Conservation (phyloP, 2,888 invertebrate species). For the Dilophus febrilis region DNA sequence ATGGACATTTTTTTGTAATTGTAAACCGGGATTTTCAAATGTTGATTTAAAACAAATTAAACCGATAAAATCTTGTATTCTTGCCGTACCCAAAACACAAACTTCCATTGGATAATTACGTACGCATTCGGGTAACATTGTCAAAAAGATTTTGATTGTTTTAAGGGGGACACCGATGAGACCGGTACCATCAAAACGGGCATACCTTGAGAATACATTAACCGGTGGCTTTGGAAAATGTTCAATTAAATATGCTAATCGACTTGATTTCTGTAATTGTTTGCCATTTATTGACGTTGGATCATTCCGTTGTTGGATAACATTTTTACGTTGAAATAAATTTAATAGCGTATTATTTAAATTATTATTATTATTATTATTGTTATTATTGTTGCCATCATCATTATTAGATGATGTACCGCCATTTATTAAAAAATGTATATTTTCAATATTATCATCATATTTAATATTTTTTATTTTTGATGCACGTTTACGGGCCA, state of each 20-base stretch:
- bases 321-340: no score
- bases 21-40: slow-evolving; percentile 43
- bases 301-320: no score
- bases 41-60: slow-evolving; percentile 74
- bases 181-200: slow-evolving; percentile 79
- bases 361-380: no score
- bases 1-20: slow-evolving; percentile 42
- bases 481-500: slow-evolving; percentile 61
- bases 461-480: slow-evolving; percentile 61
- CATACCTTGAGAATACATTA: slow-evolving; percentile 79
- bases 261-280: no score
- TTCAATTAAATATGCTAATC: slow-evolving; percentile 57
- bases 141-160: slow-evolving; percentile 78
- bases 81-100: slow-evolving; percentile 65
- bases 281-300: no score
- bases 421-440: no score
- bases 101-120: slow-evolving; percentile 71
- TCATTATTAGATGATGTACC: no score
- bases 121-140: slow-evolving; percentile 66
- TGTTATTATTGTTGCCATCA: no score
- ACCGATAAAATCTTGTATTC: slow-evolving; percentile 81
- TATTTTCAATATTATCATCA: slow-evolving; percentile 40
- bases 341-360: no score
- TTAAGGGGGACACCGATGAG: slow-evolving; percentile 63
- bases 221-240: slow-evolving; percentile 59